Base-by-base conservation (phyloP, 1,140 invertebrate species). In the Leptopilina boulardi region DNA sequence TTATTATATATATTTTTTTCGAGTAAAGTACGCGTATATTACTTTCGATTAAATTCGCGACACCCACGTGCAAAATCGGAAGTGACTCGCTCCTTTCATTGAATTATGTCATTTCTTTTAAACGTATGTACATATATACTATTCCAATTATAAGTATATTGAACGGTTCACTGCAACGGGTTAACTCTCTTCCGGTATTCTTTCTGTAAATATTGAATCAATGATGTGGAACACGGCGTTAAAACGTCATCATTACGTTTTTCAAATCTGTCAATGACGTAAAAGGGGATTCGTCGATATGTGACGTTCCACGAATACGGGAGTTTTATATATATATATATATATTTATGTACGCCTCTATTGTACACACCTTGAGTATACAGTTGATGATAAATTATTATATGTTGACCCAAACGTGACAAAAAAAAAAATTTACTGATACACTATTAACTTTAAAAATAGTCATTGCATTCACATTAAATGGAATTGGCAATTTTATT, bases 191-290 rank as follows among this genome's bases (percentile, higher is more conserved):
- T 83, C 80, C 41, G 44, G 79, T 81, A 66, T 77, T 42, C 71
- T 71, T 59, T 23, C 77, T 21, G 34, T 76, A 83, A 84, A 85
- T 85, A 85, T 85, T 85, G 83, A 82, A 71, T 77, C 42, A 30
- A 56, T 30, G 13, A 73, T 21, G 41, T 56, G 70, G 80, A 74
- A 38, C 81, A 51, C 75, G 82, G 76, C 71, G 15, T 71, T 70
- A 66, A 2, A 38, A 82, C 84, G 82, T 83, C 80, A 85, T 66
- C 70, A 76, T 86, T 78, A 80, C 82, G 80, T 80, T 38, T 2
- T 44, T 71, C 30, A 54, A 4, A n/a, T n/a, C n/a, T 70, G 41
- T 77, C 66, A 76, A 82, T 85, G 84, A 85, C 83, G 83, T 71
- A 82, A 80, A n/a, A 42, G 47, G 19, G 47, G 74, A 47, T 74